phyloP scores from a whole-genome alignment of 1,140 invertebrate genomes.

The Drosophila triauraria region DNA sequence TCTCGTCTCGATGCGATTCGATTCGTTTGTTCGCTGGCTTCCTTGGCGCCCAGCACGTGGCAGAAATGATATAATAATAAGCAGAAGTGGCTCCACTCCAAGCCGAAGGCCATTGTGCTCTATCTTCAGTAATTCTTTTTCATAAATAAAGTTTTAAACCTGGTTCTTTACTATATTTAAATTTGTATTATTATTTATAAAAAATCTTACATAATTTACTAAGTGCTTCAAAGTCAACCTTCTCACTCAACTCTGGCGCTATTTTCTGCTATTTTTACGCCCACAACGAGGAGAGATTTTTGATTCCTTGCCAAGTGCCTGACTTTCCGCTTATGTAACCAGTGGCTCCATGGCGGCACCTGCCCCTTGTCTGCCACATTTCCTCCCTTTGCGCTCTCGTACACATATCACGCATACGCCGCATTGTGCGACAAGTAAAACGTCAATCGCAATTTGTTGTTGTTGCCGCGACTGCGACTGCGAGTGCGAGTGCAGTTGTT shows the following conservation, averaged over 20 bases:
- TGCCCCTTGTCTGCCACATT: constrained; percentile 15
- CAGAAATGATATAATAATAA: constrained; percentile 34
- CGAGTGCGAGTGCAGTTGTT: constrained; percentile 17
- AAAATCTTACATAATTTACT: no score
- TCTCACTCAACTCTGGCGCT: no score
- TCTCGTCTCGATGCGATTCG: constrained; percentile 16
- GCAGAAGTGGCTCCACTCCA: not conserved
- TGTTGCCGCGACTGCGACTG: constrained; percentile 14
- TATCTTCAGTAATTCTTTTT: not conserved
- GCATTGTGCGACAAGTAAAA: constrained; percentile 51
- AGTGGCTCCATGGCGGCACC: constrained; percentile 4
- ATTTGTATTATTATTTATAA: not conserved
- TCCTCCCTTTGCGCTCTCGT: constrained; percentile 27
- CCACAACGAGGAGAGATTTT: not conserved
- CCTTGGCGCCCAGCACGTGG: constrained; percentile 35
- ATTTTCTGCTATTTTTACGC: constrained; percentile 4
- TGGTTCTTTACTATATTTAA: no score
- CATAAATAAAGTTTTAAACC: no score
- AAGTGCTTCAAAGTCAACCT: not conserved
- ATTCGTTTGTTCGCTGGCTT: constrained; percentile 23
- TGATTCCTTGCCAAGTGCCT: constrained; percentile 25
- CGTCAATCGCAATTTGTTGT: constrained; percentile 63
- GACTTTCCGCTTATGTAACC: constrained; percentile 36
- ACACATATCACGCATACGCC: constrained; percentile 71
- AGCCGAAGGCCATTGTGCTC: not conserved